Percentiles rank a stretch among this genome's conserved stretches.
phyloP scores from a whole-genome alignment of 2,797 vertebrate genomes.

The Melanotaenia maccullochi region DNA sequence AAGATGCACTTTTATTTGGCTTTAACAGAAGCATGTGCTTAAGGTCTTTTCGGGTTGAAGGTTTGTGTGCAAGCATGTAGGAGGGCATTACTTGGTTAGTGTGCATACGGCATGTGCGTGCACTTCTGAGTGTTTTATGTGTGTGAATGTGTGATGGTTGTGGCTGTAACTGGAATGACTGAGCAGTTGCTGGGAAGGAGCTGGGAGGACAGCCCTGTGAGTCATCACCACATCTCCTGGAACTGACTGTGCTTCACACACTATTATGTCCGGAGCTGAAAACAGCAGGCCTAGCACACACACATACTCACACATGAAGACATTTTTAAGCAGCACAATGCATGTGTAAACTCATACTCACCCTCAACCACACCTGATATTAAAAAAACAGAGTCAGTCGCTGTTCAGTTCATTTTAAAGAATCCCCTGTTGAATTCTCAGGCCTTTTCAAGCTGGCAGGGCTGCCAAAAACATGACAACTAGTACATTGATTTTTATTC shows the following conservation, averaged over 20 bases:
- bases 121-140: conserved; percentile 20
- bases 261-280: conserved; percentile 71
- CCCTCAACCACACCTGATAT: conserved; percentile 42
- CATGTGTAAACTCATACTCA: conserved; percentile 45
- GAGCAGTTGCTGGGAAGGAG: conserved; percentile 83
- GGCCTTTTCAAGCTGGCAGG: conserved; percentile 21
- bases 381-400: conserved; percentile 52
- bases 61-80: conserved; percentile 8
- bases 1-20: conserved; percentile 27
- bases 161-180: conserved; percentile 80
- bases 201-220: conserved; percentile 83
- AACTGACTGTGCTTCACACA: conserved; percentile 78
- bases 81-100: background rate
- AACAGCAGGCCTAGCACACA: conserved; percentile 46
- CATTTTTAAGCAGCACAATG: conserved; percentile 26
- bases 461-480: conserved; percentile 52
- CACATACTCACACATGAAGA: conserved; percentile 13
- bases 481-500: conserved; percentile 64
- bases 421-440: conserved; percentile 37
- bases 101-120: conserved; percentile 13
- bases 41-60: conserved; percentile 14
- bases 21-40: conserved; percentile 35
- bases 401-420: conserved; percentile 57
- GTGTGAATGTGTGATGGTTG: conserved; percentile 53
- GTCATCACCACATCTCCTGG: conserved; percentile 83